These are phyloP conservation scores for Caerostris extrusa DNA, from an alignment of 1,140 invertebrate species.

Conservation along the genomic window DNA sequence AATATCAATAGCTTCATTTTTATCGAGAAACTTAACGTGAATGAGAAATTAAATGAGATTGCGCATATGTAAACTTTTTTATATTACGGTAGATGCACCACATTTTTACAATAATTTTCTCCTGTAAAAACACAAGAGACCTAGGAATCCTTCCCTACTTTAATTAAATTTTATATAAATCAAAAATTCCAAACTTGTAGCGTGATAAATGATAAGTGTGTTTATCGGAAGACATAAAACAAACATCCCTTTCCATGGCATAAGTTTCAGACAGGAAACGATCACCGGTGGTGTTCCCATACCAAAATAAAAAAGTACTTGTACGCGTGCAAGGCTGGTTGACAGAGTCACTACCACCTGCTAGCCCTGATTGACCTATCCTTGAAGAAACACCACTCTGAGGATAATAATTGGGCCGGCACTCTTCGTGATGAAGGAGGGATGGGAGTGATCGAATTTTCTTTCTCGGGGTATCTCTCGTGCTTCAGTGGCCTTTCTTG, in stretches of 20 bases:
- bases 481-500: neutral
- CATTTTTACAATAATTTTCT: no score
- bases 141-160: no score
- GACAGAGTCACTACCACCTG: constrained; percentile 24
- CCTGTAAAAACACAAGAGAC: no score
- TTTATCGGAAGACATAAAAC: no score
- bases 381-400: neutral
- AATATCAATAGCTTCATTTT: no score
- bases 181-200: no score
- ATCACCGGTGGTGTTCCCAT: neutral
- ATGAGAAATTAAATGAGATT: no score
- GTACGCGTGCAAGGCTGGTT: neutral
- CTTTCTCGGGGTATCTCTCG: neutral
- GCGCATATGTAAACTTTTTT: no score
- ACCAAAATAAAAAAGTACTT: neutral
- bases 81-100: no score
- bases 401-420: constrained; percentile 13
- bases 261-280: neutral
- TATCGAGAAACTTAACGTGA: no score
- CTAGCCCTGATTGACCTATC: constrained; percentile 38
- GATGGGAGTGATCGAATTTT: constrained; percentile 9
- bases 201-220: no score
- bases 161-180: no score
- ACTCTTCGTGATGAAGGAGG: neutral
- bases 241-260: neutral